These are phyloP conservation scores for Plumapathes pennacea DNA, from an alignment of 92 coral and sea anemone genomes.

Conservation along the genomic window DNA sequence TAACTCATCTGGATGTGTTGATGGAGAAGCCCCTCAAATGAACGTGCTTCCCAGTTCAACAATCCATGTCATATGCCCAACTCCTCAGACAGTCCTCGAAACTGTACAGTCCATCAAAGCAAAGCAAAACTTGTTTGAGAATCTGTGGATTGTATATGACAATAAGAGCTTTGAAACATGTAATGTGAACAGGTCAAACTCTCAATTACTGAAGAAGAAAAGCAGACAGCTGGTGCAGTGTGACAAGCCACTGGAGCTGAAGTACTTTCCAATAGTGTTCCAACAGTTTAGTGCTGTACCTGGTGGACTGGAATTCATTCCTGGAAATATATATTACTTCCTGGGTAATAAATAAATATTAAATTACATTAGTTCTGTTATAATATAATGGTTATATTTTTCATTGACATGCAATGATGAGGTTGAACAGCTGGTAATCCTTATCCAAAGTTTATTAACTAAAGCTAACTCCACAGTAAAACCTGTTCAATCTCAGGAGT, in stretches of 20 bases:
- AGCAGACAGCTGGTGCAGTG: constrained; percentile 7
- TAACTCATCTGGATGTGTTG: not conserved
- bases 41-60: constrained; percentile 3
- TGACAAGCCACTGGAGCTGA: not conserved
- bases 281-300: constrained; percentile 3
- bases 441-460: too few species aligned
- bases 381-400: too few species aligned
- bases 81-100: constrained; percentile 10
- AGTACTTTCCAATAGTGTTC: constrained; percentile 5
- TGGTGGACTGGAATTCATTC: not conserved
- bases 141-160: constrained; percentile 28
- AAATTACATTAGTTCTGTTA: not conserved
- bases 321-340: constrained; percentile 6
- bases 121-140: constrained; percentile 8
- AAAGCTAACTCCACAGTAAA: too few species aligned
- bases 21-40: constrained; percentile 17
- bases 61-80: constrained; percentile 14
- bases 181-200: not conserved
- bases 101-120: constrained; percentile 9
- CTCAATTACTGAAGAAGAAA: not conserved
- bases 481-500: too few species aligned
- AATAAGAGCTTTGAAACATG: constrained; percentile 2
- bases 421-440: too few species aligned
- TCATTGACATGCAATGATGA: too few species aligned
- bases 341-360: constrained; percentile 14